Evolutionary conservation across 2,113 vertebrate genomes (phyloP).

Genomic region (Xiphorhynchus elegans): DNA sequence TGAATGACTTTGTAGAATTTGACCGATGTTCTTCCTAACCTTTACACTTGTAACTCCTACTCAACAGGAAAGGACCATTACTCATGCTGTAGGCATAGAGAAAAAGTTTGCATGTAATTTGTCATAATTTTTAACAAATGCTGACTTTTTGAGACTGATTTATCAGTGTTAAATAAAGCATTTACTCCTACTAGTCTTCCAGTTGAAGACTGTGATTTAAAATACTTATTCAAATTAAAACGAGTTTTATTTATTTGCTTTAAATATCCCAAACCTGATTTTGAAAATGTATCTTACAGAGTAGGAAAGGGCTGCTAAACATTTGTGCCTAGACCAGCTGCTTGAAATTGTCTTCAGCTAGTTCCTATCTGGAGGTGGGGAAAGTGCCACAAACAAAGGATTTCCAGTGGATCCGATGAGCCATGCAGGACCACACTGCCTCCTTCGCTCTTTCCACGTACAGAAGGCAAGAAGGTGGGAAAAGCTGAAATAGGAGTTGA

Average conservation of each 20-base stretch:
- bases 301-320: neutral
- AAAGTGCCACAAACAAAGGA: neutral
- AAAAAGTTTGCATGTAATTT: neutral
- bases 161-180: neutral
- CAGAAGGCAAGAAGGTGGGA: neutral
- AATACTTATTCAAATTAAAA: neutral
- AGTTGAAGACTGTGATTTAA: neutral
- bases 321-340: neutral
- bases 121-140: neutral
- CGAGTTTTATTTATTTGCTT: neutral
- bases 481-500: neutral
- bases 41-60: neutral
- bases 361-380: neutral
- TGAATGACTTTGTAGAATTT: neutral
- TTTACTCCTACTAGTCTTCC: neutral
- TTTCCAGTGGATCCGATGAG: neutral
- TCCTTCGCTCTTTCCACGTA: neutral
- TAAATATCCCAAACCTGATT: neutral
- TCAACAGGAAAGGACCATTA: neutral
- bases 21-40: neutral
- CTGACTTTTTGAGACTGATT: neutral
- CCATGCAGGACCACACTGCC: accelerated
- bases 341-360: neutral
- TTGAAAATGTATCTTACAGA: neutral
- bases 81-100: neutral